These are phyloP conservation scores for Flexamia atlantica DNA, from an alignment of 2,888 invertebrate genomes.

Conservation along the genomic window DNA sequence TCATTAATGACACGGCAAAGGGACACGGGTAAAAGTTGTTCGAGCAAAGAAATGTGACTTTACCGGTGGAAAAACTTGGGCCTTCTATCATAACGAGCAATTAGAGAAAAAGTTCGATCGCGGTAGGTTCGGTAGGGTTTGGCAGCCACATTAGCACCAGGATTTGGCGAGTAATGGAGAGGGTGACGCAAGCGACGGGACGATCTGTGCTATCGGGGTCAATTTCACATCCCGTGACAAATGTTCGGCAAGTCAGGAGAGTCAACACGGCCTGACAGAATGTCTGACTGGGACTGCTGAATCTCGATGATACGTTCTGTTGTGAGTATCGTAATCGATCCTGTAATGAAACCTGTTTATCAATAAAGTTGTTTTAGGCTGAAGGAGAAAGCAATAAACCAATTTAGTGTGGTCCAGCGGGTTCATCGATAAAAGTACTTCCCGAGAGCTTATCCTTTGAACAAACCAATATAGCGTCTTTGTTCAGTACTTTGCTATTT, in stretches of 20 bases:
- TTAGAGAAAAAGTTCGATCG: constrained; percentile 20
- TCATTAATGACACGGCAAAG: constrained; percentile 42
- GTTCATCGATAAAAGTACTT: too few species aligned
- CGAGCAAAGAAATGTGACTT: background rate
- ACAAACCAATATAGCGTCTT: too few species aligned
- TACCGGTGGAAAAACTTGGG: background rate
- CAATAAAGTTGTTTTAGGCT: too few species aligned
- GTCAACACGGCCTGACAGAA: too few species aligned
- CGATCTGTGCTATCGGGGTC: constrained; percentile 46
- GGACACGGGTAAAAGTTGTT: constrained; percentile 34
- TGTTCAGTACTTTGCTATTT: too few species aligned
- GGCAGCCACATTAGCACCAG: constrained; percentile 33
- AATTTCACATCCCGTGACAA: constrained; percentile 46
- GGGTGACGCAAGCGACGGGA: background rate
- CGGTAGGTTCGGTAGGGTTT: background rate
- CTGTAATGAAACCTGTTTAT: too few species aligned
- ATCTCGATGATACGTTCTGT: too few species aligned
- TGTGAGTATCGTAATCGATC: too few species aligned
- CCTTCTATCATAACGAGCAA: constrained; percentile 29
- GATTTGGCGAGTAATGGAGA: constrained; percentile 33
- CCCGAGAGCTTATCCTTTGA: too few species aligned
- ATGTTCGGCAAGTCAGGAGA: constrained; percentile 34
- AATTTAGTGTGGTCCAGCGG: too few species aligned
- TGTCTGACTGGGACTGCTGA: too few species aligned
- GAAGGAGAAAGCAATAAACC: too few species aligned